Evolutionary conservation across 2,888 invertebrate genomes (phyloP), one percentile per base, ranked within the genome.

Genomic region (Aleiodes leptofemur): DNA sequence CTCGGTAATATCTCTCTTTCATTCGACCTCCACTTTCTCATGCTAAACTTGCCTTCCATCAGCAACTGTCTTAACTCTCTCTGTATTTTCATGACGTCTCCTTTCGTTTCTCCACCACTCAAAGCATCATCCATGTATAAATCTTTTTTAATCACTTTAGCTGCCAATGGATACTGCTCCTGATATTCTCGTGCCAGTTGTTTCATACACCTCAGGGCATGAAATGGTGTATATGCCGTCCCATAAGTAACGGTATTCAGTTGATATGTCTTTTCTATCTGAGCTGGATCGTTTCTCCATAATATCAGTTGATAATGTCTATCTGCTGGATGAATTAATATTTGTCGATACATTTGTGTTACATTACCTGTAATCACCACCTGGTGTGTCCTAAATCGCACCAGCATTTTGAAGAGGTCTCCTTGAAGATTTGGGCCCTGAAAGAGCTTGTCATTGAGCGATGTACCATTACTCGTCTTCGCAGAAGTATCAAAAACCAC

Each of bases 121-220:
- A 78, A 8, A 0, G 78, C 66, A 7, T 78, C 78, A 8, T 77
- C 78, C 76, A 77, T 77, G 29, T 78, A 77, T 50, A 56, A 79
- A 53, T 77, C 78, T 14, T 76, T 29, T 6, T 34, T 1, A 0
- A 78, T 8, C 0, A 14, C 74, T 43, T 11, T 66, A 14, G 77
- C 73, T 64, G 79, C 76, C 11, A 7, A 14, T 7, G 14, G 38
- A 38, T 7, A 38, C 8, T 38, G 51, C 14, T 56, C 16, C 23
- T 56, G 8, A 29, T 56, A 16, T 16, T 14, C 4, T 16, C 14
- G 9, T n/a, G 56, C 56, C 8, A 4, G 56, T 16, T 38, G 6
- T 56, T 16, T 16, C 14, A 79, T 34, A 34, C 77, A 79, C 8
- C 76, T 70, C 7, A 77, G 77, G 0, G 76, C 78, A 5, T 76